phyloP scores from a whole-genome alignment of 2,113 vertebrate species.

The Monarcha castaneiventris region DNA sequence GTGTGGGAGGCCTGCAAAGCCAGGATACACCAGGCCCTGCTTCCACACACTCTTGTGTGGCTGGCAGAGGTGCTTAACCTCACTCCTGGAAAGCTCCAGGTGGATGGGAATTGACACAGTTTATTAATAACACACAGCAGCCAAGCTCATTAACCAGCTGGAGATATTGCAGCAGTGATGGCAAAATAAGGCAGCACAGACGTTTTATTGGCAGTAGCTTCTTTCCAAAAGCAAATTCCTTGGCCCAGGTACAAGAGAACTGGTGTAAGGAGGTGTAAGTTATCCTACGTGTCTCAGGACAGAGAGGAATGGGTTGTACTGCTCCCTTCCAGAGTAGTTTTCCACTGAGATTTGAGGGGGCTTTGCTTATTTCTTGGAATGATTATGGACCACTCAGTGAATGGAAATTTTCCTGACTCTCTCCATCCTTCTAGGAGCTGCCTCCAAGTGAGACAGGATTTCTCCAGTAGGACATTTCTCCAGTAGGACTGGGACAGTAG shows the following conservation, averaged over 20 bases:
- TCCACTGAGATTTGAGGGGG: not conserved
- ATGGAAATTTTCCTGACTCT: not conserved
- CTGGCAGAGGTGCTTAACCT: not conserved
- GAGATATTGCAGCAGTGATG: not conserved
- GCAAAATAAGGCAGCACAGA: not conserved
- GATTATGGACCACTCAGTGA: not conserved
- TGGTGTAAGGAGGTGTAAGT: not conserved
- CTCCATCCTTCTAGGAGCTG: not conserved
- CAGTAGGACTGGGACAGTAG: not conserved
- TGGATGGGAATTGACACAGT: not conserved
- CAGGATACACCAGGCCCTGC: not conserved
- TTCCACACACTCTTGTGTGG: accelerated
- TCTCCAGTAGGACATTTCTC: not conserved
- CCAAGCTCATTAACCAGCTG: not conserved
- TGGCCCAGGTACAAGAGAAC: not conserved
- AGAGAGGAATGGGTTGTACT: not conserved
- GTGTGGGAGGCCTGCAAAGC: accelerated
- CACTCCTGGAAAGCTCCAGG: not conserved
- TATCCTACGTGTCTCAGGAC: accelerated
- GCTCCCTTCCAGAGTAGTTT: not conserved
- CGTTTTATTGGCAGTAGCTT: not conserved
- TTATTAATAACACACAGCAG: not conserved
- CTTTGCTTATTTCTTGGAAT: not conserved
- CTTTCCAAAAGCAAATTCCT: not conserved
- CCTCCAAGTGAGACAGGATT: not conserved